These are phyloP conservation scores for Tinamus guttatus DNA, from an alignment of 2,113 vertebrate genomes.

Conservation along the genomic window DNA sequence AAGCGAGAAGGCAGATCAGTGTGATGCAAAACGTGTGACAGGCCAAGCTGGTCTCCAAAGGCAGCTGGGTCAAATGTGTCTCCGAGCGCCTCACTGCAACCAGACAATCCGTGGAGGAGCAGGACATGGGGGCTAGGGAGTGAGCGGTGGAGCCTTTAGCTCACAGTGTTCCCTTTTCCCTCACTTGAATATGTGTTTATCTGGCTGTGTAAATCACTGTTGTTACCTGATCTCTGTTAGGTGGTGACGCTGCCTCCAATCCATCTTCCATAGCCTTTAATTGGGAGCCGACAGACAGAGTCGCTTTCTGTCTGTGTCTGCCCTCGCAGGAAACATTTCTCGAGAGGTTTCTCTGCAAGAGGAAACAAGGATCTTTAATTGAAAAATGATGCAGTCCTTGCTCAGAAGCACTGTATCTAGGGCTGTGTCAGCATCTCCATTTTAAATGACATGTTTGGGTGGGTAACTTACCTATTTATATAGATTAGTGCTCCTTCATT, in stretches of 20 bases:
- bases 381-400: conserved; percentile 15
- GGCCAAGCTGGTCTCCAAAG: neutral
- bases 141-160: neutral
- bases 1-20: neutral
- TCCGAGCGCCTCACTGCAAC: neutral
- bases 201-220: neutral
- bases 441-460: conserved; percentile 42
- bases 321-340: conserved; percentile 25
- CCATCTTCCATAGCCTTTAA: neutral
- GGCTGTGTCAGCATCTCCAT: conserved; percentile 56
- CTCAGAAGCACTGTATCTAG: neutral
- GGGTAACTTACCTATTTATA: conserved; percentile 49
- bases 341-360: conserved; percentile 28
- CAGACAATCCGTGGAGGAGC: neutral
- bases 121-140: neutral
- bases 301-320: conserved; percentile 9
- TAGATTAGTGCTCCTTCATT: conserved; percentile 33
- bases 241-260: neutral
- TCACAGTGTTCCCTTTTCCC: neutral
- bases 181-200: neutral
- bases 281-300: neutral
- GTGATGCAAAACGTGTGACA: neutral
- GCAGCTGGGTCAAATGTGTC: neutral
- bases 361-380: conserved; percentile 47
- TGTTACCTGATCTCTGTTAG: neutral